Evolutionary conservation across 2,797 vertebrate genomes (phyloP), one percentile per base, ranked within the genome.

Genomic region (Salmo trutta): DNA sequence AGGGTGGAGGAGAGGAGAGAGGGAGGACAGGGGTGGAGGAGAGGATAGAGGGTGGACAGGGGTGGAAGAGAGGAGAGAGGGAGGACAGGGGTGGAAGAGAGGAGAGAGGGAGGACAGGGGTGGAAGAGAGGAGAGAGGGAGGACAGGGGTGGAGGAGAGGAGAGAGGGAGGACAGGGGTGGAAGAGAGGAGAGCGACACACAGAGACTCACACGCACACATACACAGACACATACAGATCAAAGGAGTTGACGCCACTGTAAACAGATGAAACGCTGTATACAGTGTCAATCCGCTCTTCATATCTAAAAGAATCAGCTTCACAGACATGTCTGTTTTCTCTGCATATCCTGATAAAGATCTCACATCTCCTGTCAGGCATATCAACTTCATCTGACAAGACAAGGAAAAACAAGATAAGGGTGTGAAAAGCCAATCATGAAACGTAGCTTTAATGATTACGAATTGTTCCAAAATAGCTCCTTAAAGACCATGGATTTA

Each of bases 401-500:
- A 47, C 41, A 1, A 47, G 41, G 41, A 10, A 47, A 47, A 47
- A 77, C 68, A 75, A 77, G 71, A 80, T 62, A 82, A 84, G 71
- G 19, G 21, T 62, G 59, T 75, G 67, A 75, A 67, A 67, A 36
- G 70, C 41, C 36, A 33, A 73, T 75, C 80, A 76, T 84, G 24
- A 84, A 81, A 72, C 75, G 27, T 0, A 51, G 21, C 53, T 75
- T 24, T 76, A 72, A 27, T 77, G 86, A 85, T 78, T 80, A 77
- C 78, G 62, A 33, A 81, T 75, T 76, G 47, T 72, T 65, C 71
- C 75, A 71, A 75, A 73, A 54, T 29, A 7, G 27, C 72, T 85
- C 83, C 82, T 86, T 72, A n/a, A 81, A 74, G 81, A 84, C 66
- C 33, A 73, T 4, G 75, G 74, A 75, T 82, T 77, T 75, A 81